Evolutionary conservation across 2,888 invertebrate species (phyloP), one percentile per base, ranked within the genome.

Genomic region (Liopterus haemorrhoidalis): DNA sequence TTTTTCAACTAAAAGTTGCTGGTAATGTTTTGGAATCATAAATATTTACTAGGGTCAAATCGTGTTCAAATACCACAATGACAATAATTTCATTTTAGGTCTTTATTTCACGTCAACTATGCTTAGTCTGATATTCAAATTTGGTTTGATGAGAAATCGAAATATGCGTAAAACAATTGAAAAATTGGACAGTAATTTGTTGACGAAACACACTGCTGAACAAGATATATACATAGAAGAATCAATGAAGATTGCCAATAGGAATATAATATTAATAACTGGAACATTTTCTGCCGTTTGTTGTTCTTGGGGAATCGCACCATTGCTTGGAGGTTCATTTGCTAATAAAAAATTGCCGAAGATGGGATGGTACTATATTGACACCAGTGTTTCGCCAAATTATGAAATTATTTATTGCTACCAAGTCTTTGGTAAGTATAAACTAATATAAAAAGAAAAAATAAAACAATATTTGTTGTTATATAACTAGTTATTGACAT

Each of bases 281-380:
- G 18, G 14, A 12, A 18, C 21, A 14, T 42, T 37, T 24, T 9
- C 31, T 18, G 8, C 18, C 5, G 28, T 42, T 19, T 41, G 37
- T 24, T 37, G 30, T 18, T 11, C 33, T 9, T 41, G 32, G 33
- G 5, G 15, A n/a, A 5, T 25, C 9, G 5, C 11, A 5, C 41
- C 41, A 5, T 11, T 41, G n/a, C 4, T 41, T 14, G 24, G 5
- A 5, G 41, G 41, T 12, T n/a, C 16, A 2, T 33, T 12, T 9
- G 2, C 8, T 5, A n/a, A 11, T 21, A 40, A 36, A 21, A 36
- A 24, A 5, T 22, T 41, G 18, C 46, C 46, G 6, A 14, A 32
- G 9, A 41, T n/a, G 20, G 41, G 35, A 3, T 46, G 46, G 46
- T 46, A 18, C 36, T 41, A 40, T 2, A 36, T 30, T 46, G 32